Conservation (phyloP, 2,797 vertebrate genomes). For the Sylvilagus floridanus region DNA sequence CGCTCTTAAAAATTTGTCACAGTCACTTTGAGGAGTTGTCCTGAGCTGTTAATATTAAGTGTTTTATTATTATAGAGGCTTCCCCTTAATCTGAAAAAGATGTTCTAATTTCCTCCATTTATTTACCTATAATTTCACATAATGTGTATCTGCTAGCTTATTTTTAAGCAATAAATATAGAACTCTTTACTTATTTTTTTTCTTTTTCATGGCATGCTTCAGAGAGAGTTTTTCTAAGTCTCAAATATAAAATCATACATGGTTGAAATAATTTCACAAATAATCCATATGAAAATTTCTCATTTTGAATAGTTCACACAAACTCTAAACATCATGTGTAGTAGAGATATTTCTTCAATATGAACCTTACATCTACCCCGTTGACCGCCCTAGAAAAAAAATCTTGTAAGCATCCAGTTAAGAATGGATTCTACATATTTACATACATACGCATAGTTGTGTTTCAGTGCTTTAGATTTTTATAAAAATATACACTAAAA, state of each 20-base stretch:
- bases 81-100: not conserved
- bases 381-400: not conserved
- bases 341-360: not conserved
- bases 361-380: not conserved
- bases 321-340: not conserved
- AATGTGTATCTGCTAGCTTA: not conserved
- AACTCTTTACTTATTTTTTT: not conserved
- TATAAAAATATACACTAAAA: not conserved
- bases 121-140: not conserved
- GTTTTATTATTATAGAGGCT: not conserved
- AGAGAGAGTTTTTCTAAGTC: not conserved
- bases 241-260: not conserved
- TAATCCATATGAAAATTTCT: not conserved
- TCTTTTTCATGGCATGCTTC: not conserved
- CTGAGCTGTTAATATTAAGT: slow-evolving; percentile 22
- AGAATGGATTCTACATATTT: not conserved
- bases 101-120: not conserved
- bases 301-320: not conserved
- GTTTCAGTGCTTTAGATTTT: not conserved
- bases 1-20: not conserved
- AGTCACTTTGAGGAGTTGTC: not conserved
- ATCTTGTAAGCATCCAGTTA: not conserved
- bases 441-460: not conserved
- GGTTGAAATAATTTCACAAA: not conserved
- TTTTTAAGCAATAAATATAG: not conserved